Base-by-base conservation (phyloP, 2,888 invertebrate genomes). In the Subacronicta megacephala region DNA sequence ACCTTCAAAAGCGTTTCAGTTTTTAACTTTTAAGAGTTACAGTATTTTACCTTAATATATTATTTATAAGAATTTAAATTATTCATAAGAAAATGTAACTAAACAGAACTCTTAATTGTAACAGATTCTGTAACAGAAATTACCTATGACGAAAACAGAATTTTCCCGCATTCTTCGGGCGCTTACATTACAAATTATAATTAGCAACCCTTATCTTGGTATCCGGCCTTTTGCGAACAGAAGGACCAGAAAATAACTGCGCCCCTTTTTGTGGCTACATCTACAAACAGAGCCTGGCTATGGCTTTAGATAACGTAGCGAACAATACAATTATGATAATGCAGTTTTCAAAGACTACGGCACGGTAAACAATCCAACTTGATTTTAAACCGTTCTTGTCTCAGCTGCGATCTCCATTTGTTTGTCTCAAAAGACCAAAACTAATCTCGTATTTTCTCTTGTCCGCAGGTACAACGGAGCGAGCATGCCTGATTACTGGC, bases 401-500 rank as follows among this genome's bases (percentile, higher is more conserved):
- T 26, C n/a, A n/a, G n/a, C n/a, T n/a, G n/a, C n/a, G n/a, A n/a
- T n/a, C n/a, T 10, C 26, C 3, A 5, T 20, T 20, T 20, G 23
- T 23, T 9, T 23, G 7, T 37, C 17, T 12, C 5, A 4, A 18
- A 37, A 17, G 37, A 37, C 7, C 36, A 15, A 6, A 17, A 38
- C n/a, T 51, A 40, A 53, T 7, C 10, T 23, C 0, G 0, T 13
- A 13, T 60, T 31, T 4, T 55, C 10, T 60, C n/a, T 70, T 83
- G 74, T 71, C 52, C 33, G 1, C 91, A 98, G 98, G 98, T 82
- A 99, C 99, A 77, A 97, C 98, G 69, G 99, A 99, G 92, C 96
- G 99, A 70, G 98, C 99, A 57, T 99, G 99, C 87, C 95, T 99
- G 74, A 98, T 99, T 89, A 98, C 98, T 35, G 99, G 99, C 64